Percentiles rank a stretch among this genome's conserved stretches.
phyloP scores from a whole-genome alignment of 2,113 vertebrate genomes.

The Peromyscus polionotus region DNA sequence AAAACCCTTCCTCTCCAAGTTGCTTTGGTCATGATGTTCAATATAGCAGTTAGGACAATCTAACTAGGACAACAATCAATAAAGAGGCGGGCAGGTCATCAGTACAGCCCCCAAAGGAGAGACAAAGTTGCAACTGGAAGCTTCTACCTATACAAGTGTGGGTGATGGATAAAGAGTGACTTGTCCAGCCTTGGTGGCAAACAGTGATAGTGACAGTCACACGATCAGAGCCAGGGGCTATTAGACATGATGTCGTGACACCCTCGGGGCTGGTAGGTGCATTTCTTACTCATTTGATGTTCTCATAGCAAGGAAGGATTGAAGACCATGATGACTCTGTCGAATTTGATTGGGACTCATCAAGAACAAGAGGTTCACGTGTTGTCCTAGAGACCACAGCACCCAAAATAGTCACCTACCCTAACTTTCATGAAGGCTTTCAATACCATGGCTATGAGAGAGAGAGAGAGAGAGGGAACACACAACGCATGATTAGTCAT shows the following conservation, averaged over 20 bases:
- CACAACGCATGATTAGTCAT: not conserved
- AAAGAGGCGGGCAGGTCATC: not conserved
- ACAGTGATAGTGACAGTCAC: not conserved
- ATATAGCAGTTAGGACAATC: not conserved
- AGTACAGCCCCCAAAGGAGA: not conserved
- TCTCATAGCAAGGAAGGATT: constrained; percentile 5
- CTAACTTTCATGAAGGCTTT: not conserved
- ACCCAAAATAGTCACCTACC: not conserved
- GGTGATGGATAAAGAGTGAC: not conserved
- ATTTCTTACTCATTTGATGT: not conserved
- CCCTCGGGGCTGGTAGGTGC: not conserved
- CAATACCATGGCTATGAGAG: not conserved
- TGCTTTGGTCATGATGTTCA: not conserved
- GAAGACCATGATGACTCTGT: not conserved
- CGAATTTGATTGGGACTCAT: not conserved
- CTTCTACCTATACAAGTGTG: not conserved
- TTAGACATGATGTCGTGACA: not conserved
- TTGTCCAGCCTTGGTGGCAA: not conserved
- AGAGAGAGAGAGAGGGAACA: not conserved
- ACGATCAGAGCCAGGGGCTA: not conserved
- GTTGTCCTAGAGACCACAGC: not conserved
- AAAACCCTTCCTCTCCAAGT: not conserved
- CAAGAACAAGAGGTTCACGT: constrained; percentile 18
- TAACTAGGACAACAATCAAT: not conserved
- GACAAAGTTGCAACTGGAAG: not conserved